Evolutionary conservation across 2,113 vertebrate species (phyloP), one percentile per base, ranked within the genome.

Genomic region (Poeciliopsis turrubarensis): DNA sequence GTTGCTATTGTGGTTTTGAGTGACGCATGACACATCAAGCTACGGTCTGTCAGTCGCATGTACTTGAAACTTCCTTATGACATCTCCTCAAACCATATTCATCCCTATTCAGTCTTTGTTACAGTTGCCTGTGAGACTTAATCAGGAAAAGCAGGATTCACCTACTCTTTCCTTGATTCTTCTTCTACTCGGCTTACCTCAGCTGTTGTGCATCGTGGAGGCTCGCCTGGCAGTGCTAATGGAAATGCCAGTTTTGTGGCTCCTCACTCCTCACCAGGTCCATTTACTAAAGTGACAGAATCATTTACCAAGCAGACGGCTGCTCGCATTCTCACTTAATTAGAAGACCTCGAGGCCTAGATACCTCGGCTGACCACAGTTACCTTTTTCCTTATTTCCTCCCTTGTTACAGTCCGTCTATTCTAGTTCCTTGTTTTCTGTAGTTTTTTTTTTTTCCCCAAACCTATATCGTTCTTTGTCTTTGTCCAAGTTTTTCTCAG

Each of bases 221-320:
- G 79, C 65, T 78, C 32, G 30, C 88, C 75, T 86, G 84, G 67
- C 54, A 79, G 84, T 81, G 81, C 90, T 94, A 93, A 94, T 94
- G 90, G 90, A 95, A 94, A 92, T 92, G 92, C 92, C 92, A 92
- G 91, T 83, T 84, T 79, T 90, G 87, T 88, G 86, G 87, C 85
- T 81, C 86, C 82, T 92, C 89, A 88, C 88, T 92, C 86, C 87
- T 94, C 93, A 92, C 89, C 89, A 91, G 91, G 89, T 94, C 93
- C 91, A 94, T 95, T 95, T 94, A 92, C 93, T 93, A 91, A 93
- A 94, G 92, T 95, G 94, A 95, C 94, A 95, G 94, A 94, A 91
- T 94, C 91, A 94, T 95, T 94, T 94, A 95, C 91, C 90, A 92
- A 90, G 86, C 84, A 83, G 87, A 85, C 86, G 87, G 84, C 89